Base-by-base conservation (phyloP, 2,888 invertebrate genomes). In the Venustoraphidia nigricollis region DNA sequence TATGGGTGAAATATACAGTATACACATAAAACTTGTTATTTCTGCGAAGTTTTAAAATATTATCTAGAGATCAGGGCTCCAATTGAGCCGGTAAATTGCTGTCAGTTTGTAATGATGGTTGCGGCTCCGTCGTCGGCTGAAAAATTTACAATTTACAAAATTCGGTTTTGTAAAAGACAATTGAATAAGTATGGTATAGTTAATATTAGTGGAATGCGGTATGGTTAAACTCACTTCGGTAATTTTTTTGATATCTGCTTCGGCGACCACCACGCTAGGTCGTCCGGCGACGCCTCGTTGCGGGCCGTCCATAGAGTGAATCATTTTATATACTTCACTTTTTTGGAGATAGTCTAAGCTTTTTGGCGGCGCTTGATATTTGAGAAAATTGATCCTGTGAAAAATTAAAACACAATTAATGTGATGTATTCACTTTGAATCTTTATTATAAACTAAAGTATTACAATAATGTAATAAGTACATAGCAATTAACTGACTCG, bases 311-410 rank as follows among this genome's bases (percentile, higher is more conserved):
- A 83, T 75, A 57, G 83, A 78, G 68, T 88, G 88, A 51, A 89
- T 73, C 63, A 87, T 68, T 64, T 82, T 83, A 67, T 82, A 88
- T 6, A 86, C 86, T 62, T 84, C 86, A 50, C 88, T 88, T 59
- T 80, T 72, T 66, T 83, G 79, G 55, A 87, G 72, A 63, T 84
- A 82, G 56, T 82, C 81, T 59, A 83, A 71, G 52, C 77, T 78
- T 45, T 80, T 79, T 51, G 85, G 81, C 34, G 83, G 82, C 59
- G 87, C 87, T 62, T 88, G 83, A 67, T 85, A 90, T 66, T 91
- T 91, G 75, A 88, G 79, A 66, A 92, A 92, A 72, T 92, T 91
- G 50, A 92, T 86, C 63, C 92, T 91, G 67, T n/a, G 59, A 60
- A 50, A 44, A 51, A 50, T 45, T 40, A 44, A 35, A n/a, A 40